phyloP scores from a whole-genome alignment of 2,113 vertebrate genomes.

The Pomatostomus ruficeps region DNA sequence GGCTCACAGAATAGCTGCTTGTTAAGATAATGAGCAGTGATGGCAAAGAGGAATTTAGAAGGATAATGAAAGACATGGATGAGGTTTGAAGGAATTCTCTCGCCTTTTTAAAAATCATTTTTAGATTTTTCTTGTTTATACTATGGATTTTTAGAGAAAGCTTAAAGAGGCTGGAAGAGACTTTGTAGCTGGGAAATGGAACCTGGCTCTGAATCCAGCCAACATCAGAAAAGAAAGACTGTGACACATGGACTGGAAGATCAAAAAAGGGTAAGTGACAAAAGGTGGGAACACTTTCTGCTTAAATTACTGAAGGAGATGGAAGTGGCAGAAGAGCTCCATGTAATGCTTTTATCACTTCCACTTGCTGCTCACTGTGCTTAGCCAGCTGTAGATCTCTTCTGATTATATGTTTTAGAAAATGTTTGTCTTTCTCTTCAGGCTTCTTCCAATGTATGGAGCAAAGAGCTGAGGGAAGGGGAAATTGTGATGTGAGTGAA shows the following conservation, averaged over 20 bases:
- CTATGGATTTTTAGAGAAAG: constrained; percentile 68
- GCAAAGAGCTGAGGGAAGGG: background rate
- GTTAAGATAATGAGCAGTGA: constrained; percentile 13
- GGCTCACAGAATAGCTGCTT: constrained; percentile 34
- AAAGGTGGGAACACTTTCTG: background rate
- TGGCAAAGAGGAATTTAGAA: constrained; percentile 31
- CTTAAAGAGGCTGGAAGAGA: constrained; percentile 41
- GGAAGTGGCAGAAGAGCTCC: background rate
- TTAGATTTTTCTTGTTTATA: constrained; percentile 18
- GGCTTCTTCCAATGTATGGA: background rate
- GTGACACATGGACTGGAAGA: constrained; percentile 93
- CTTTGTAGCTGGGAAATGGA: constrained; percentile 85
- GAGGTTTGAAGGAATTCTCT: constrained; percentile 53
- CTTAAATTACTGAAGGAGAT: background rate
- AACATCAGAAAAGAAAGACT: constrained; percentile 85
- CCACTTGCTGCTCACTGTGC: background rate
- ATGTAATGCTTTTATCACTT: background rate
- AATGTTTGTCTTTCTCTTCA: background rate
- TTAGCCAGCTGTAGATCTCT: background rate
- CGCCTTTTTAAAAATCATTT: background rate
- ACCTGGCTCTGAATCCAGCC: constrained; percentile 81
- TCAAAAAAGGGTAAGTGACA: constrained; percentile 91
- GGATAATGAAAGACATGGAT: constrained; percentile 46
- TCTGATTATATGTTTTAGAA: background rate
- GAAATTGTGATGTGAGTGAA: background rate